phyloP scores from a whole-genome alignment of 2,113 vertebrate genomes.

The Larimichthys crocea region DNA sequence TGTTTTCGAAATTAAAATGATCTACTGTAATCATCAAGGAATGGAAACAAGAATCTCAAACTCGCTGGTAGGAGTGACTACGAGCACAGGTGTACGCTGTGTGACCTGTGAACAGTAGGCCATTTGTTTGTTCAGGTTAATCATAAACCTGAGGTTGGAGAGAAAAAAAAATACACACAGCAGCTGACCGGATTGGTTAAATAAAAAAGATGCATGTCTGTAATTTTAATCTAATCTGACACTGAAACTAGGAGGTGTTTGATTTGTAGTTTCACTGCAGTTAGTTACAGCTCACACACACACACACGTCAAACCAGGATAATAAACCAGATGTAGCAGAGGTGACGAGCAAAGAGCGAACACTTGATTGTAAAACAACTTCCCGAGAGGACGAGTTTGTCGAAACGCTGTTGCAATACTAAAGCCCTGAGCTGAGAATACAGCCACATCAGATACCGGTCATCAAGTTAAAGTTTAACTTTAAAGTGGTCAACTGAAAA shows the following conservation, averaged over 20 bases:
- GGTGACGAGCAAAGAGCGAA: conserved; percentile 11
- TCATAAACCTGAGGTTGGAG: conserved; percentile 56
- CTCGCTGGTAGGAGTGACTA: not conserved
- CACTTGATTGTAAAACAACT: conserved; percentile 4
- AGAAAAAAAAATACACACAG: not conserved
- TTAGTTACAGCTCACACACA: not conserved
- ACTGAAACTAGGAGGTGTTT: not conserved
- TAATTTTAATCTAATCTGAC: not conserved
- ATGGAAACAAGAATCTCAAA: not conserved
- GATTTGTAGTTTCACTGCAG: not conserved
- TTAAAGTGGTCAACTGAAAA: not conserved
- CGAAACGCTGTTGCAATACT: no score
- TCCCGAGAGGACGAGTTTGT: not conserved
- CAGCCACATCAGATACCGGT: not conserved
- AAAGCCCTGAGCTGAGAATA: not conserved
- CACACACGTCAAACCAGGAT: not conserved
- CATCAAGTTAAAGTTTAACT: conserved; percentile 16
- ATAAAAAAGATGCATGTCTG: conserved; percentile 4
- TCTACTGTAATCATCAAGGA: no score
- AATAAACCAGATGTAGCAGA: not conserved
- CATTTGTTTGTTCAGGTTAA: conserved; percentile 65
- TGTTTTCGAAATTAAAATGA: no score
- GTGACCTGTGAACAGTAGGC: conserved; percentile 49
- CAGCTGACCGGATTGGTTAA: not conserved
- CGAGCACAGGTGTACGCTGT: not conserved